Evolutionary conservation across 2,797 vertebrate species (phyloP).

Genomic region (Dromococcyx pavoninus): DNA sequence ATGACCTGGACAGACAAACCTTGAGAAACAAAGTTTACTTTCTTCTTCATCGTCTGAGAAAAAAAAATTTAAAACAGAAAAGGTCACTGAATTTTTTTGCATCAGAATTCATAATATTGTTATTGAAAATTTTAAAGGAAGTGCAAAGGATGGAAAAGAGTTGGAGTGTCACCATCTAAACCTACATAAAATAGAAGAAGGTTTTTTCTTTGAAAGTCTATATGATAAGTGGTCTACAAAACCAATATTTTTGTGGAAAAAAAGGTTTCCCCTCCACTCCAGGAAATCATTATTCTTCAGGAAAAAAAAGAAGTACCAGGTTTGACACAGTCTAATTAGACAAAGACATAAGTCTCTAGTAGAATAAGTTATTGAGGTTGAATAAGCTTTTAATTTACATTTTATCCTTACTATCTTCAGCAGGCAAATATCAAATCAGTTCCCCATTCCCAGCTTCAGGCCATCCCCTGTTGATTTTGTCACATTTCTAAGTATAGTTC

Average conservation of each 20-base stretch:
- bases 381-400: neutral
- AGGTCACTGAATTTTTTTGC: neutral
- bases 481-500: neutral
- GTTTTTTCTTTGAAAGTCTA: neutral
- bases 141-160: neutral
- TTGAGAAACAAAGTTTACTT: neutral
- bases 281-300: neutral
- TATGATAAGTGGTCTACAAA: neutral
- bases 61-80: neutral
- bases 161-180: neutral
- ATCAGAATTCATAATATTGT: neutral
- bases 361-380: neutral
- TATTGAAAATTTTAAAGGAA: neutral
- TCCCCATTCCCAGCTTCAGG: neutral
- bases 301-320: neutral
- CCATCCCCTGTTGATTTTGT: neutral
- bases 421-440: neutral
- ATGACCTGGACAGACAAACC: neutral
- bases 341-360: neutral
- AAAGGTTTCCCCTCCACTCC: no score
- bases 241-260: neutral
- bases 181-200: neutral
- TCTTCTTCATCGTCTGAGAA: neutral
- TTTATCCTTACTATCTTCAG: neutral
- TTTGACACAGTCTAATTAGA: neutral